Conservation (phyloP, 2,113 vertebrate genomes). For the Thamnaconus septentrionalis region DNA sequence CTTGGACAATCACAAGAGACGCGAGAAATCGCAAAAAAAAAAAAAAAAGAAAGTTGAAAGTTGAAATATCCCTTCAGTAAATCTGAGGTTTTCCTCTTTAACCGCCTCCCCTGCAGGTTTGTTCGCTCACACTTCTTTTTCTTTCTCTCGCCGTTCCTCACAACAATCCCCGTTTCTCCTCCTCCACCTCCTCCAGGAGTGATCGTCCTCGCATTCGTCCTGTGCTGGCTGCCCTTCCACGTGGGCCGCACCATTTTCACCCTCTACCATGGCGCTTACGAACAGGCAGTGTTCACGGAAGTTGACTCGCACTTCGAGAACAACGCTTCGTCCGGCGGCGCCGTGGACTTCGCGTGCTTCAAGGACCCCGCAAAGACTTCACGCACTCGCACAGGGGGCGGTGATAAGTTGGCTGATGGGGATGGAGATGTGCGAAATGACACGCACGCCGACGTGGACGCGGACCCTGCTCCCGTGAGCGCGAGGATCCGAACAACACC, state of each 20-base stretch:
- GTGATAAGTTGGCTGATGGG: no score
- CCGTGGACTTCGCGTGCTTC: no score
- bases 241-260: slow-evolving; percentile 78
- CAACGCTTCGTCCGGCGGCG: background rate
- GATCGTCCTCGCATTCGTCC: slow-evolving; percentile 78
- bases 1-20: no score
- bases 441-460: background rate
- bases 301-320: background rate
- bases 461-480: background rate
- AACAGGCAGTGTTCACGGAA: slow-evolving; percentile 10
- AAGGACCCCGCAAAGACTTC: no score
- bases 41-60: no score
- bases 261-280: slow-evolving; percentile 48
- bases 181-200: slow-evolving; percentile 58
- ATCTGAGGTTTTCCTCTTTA: no score
- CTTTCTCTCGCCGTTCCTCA: no score
- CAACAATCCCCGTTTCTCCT: background rate
- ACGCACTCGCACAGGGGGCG: no score
- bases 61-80: no score
- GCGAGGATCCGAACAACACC: background rate
- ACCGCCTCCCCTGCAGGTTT: no score
- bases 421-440: background rate
- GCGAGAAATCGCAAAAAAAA: no score
- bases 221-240: slow-evolving; percentile 82
- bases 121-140: no score